phyloP scores from a whole-genome alignment of 1,140 invertebrate genomes.

The Atta texana region DNA sequence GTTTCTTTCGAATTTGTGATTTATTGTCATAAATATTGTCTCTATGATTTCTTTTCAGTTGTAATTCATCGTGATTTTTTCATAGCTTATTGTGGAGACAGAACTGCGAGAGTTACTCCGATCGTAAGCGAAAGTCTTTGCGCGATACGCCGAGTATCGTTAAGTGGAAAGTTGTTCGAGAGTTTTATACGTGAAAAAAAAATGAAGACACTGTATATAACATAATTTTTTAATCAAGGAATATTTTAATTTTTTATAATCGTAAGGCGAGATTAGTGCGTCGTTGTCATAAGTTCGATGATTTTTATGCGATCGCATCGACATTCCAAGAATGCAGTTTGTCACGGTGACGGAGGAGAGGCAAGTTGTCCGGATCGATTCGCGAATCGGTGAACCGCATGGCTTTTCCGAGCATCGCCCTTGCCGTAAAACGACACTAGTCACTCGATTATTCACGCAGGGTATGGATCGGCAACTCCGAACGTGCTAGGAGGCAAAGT shows the following conservation, averaged over 20 bases:
- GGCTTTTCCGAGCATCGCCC: slow-evolving; percentile 28
- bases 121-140: slow-evolving; percentile 61
- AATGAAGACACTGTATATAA: slow-evolving; percentile 62
- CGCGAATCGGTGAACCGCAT: slow-evolving; percentile 29
- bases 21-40: slow-evolving; percentile 31
- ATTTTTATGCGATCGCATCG: slow-evolving; percentile 52
- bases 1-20: slow-evolving; percentile 60
- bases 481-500: slow-evolving; percentile 45
- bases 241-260: slow-evolving; percentile 63
- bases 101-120: slow-evolving; percentile 37
- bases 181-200: slow-evolving; percentile 71
- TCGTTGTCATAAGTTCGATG: slow-evolving; percentile 53
- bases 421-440: slow-evolving; percentile 62
- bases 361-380: slow-evolving; percentile 35
- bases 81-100: slow-evolving; percentile 50
- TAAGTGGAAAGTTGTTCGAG: slow-evolving; percentile 59
- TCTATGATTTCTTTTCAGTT: slow-evolving; percentile 15
- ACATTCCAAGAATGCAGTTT: slow-evolving; percentile 71
- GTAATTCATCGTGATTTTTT: slow-evolving; percentile 58
- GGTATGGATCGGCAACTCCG: slow-evolving; percentile 67
- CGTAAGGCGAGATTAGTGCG: slow-evolving; percentile 43
- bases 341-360: slow-evolving; percentile 5
- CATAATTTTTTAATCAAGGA: slow-evolving; percentile 68
- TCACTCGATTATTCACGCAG: slow-evolving; percentile 70
- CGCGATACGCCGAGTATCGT: slow-evolving; percentile 49